phyloP scores from a whole-genome alignment of 1,140 invertebrate species.

The Habropoda laboriosa region DNA sequence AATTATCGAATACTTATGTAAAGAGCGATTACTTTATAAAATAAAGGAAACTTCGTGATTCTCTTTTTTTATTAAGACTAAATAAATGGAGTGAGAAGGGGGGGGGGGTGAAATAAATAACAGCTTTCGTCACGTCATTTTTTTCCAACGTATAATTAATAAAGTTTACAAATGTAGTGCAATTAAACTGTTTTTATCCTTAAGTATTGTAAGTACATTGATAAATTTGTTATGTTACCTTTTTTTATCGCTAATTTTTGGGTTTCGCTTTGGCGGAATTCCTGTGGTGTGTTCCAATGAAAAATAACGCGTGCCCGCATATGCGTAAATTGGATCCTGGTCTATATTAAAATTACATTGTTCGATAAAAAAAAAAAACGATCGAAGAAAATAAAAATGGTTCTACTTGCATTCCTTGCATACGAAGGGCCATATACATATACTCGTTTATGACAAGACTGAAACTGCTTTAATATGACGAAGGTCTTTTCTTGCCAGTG shows the following conservation, averaged over 20 bases:
- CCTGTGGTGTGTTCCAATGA: constrained; percentile 4
- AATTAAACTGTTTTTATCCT: constrained; percentile 60
- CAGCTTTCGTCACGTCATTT: constrained; percentile 11
- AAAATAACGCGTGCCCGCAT: constrained; percentile 3
- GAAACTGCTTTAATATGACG: constrained; percentile 33
- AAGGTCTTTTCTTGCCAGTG: constrained; percentile 16
- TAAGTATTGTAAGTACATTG: constrained; percentile 63
- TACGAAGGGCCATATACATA: constrained; percentile 10
- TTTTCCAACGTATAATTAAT: constrained; percentile 70
- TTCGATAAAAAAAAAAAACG: background rate
- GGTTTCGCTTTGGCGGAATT: constrained; percentile 22
- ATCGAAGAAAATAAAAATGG: background rate
- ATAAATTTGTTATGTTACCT: constrained; percentile 35
- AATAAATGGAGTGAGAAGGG: background rate
- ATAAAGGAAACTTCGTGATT: background rate
- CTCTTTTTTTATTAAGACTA: background rate
- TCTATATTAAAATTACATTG: constrained; percentile 3
- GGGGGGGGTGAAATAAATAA: constrained; percentile 1
- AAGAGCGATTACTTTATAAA: background rate
- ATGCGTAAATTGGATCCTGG: background rate
- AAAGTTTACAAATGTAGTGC: constrained; percentile 71
- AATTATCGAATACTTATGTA: background rate
- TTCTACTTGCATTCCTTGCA: constrained; percentile 7
- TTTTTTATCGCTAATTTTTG: constrained; percentile 30
- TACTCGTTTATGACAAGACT: constrained; percentile 19